Evolutionary conservation across 2,797 vertebrate species (phyloP), one percentile per base, ranked within the genome.

Genomic region (Masticophis lateralis): DNA sequence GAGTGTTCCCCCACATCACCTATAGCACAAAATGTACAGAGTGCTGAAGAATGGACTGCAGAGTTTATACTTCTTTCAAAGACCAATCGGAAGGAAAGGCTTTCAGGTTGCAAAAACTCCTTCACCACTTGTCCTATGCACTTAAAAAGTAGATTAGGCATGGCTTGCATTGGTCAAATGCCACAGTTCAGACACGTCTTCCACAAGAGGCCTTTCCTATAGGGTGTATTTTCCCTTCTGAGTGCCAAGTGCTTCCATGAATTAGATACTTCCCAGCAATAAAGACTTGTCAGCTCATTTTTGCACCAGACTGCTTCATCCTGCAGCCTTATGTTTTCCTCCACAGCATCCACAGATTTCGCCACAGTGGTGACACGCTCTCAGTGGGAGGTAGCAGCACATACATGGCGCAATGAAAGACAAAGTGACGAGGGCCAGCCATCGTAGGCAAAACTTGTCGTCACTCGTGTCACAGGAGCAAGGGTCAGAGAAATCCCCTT

Each of bases 321-420:
- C 99, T 0, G 99, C 99, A 59, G 99, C 99, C 98, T 99, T 99
- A 98, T 99, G 99, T 97, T 99, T 99, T 92, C 99, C 99, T 89
- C 99, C 99, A 93, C 99, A 99, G 98, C 99, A 99, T 96, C 98
- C 99, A 95, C 99, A 99, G 0, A 98, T 98, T 98, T 99, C 99
- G 57, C 99, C 99, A 90, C 99, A 99, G 97, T 99, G 99, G 98
- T 99, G 99, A 98, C 99, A 99, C 95, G 98, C 98, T 95, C 99
- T 98, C 98, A 99, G 97, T 27, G 99, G 99, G 97, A 99, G 98
- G 96, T 99, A 99, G 99, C 99, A 99, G 98, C 99, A 99, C 99
- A 99, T 99, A 98, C 99, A 99, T 0, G 99, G 99, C 28, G 99
- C 99, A 88, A 99, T 98, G 98, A 99, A 98, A 1, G 99, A 99